Conservation (phyloP, 2,113 vertebrate genomes). For the Burhinus bistriatus region DNA sequence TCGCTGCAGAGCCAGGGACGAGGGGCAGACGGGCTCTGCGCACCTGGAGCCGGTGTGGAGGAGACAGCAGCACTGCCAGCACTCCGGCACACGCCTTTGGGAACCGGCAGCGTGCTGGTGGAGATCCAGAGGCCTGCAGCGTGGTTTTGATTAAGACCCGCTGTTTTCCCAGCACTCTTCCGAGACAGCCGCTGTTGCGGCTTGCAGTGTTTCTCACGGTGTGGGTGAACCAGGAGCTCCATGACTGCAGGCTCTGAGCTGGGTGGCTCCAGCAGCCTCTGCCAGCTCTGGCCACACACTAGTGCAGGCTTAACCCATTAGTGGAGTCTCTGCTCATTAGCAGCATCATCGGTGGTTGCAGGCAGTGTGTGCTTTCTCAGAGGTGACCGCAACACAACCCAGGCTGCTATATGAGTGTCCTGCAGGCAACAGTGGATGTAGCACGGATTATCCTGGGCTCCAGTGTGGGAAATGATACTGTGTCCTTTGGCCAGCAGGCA, state of each 20-base stretch:
- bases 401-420: background rate
- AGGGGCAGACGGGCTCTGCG: background rate
- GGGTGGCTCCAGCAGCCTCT: background rate
- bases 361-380: background rate
- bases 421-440: too few relatives aligned
- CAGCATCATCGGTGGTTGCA: background rate
- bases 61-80: background rate
- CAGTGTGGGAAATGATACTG: fast-evolving
- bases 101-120: background rate
- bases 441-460: background rate
- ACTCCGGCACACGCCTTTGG: background rate
- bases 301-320: background rate
- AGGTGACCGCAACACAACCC: background rate
- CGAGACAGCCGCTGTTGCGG: background rate
- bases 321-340: background rate
- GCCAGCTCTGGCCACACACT: background rate
- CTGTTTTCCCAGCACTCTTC: background rate
- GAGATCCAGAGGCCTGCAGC: background rate
- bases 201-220: background rate
- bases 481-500: background rate
- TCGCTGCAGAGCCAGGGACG: fast-evolving
- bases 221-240: background rate
- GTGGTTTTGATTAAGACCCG: background rate
- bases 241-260: background rate
- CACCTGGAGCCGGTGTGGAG: fast-evolving